Percentiles rank a stretch among this genome's conserved stretches.
These are phyloP conservation scores for Diarsia mendica DNA, from an alignment of 2,888 invertebrate species.

Conservation along the genomic window DNA sequence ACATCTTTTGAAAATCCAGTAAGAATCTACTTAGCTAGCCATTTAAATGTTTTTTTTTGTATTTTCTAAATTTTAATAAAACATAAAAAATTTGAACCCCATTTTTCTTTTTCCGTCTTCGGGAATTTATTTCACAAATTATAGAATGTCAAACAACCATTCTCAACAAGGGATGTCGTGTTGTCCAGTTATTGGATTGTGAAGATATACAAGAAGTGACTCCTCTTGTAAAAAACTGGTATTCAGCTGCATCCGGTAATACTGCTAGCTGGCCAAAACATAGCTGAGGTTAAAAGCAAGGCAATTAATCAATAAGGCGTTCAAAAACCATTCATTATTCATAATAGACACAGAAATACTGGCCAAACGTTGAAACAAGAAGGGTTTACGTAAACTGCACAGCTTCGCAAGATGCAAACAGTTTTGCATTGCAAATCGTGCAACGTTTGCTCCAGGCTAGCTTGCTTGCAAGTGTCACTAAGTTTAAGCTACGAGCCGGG, in stretches of 20 bases:
- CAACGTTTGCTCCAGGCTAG: constrained; percentile 21
- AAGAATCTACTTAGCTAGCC: not conserved
- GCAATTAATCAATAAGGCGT: not conserved
- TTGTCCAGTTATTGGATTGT: not conserved
- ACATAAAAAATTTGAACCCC: too few species aligned
- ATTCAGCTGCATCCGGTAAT: not conserved
- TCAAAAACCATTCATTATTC: not conserved
- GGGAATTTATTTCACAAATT: not conserved
- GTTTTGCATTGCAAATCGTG: constrained; percentile 64
- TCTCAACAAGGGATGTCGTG: not conserved
- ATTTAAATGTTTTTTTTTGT: not conserved
- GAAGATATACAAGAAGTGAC: not conserved
- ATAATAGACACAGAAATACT: not conserved
- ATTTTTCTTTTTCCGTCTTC: too few species aligned
- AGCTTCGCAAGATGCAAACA: constrained; percentile 44
- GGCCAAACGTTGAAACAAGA: constrained; percentile 15
- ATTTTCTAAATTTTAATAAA: too few species aligned
- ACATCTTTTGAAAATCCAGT: not conserved
- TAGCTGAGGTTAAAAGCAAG: not conserved
- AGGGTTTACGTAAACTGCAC: constrained; percentile 34
- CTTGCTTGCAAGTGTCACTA: constrained; percentile 49
- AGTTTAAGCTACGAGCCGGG: not conserved
- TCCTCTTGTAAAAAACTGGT: not conserved
- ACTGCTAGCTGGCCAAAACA: too few species aligned
- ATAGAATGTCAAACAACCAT: not conserved